phyloP scores from a whole-genome alignment of 2,797 vertebrate species.

The Myripristis jacobus region DNA sequence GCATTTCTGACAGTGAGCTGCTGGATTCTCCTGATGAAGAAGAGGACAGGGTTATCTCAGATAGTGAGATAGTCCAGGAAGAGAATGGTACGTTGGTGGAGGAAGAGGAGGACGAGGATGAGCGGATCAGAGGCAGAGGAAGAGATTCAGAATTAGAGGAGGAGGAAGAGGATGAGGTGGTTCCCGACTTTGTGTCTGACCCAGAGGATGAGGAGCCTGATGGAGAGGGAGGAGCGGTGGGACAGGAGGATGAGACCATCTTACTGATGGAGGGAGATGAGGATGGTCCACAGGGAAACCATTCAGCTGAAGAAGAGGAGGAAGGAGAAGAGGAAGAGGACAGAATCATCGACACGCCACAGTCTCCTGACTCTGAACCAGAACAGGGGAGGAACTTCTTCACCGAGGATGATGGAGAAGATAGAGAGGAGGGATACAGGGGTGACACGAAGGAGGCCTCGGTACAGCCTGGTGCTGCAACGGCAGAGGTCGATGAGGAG shows the following conservation, averaged over 20 bases:
- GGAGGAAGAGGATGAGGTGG: conserved; percentile 82
- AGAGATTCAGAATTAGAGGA: conserved; percentile 74
- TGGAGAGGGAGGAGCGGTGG: conserved; percentile 57
- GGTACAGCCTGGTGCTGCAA: conserved; percentile 3
- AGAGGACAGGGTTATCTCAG: conserved; percentile 85
- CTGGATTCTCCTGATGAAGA: conserved; percentile 84
- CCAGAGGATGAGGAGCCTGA: conserved; percentile 81
- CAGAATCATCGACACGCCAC: conserved; percentile 80
- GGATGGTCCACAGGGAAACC: conserved; percentile 40
- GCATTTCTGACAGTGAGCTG: conserved; percentile 88
- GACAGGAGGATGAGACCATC: conserved; percentile 77
- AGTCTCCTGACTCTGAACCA: conserved; percentile 87
- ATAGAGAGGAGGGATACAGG: conserved; percentile 31
- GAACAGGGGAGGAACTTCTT: conserved; percentile 72
- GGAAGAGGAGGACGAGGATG: conserved; percentile 62
- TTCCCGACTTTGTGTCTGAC: conserved; percentile 77
- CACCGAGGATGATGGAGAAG: conserved; percentile 76
- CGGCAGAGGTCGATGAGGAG: conserved; percentile 70
- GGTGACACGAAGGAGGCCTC: conserved; percentile 29
- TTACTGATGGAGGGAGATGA: conserved; percentile 72
- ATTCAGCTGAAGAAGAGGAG: conserved; percentile 39
- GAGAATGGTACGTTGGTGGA: conserved; percentile 78
- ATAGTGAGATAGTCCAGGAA: conserved; percentile 87
- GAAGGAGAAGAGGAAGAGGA: conserved; percentile 75
- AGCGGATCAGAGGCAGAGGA: conserved; percentile 46